Percentiles rank a stretch among this genome's conserved stretches.
Evolutionary conservation across 2,797 vertebrate genomes (phyloP).

Genomic region (Chelidonichthys spinosus): DNA sequence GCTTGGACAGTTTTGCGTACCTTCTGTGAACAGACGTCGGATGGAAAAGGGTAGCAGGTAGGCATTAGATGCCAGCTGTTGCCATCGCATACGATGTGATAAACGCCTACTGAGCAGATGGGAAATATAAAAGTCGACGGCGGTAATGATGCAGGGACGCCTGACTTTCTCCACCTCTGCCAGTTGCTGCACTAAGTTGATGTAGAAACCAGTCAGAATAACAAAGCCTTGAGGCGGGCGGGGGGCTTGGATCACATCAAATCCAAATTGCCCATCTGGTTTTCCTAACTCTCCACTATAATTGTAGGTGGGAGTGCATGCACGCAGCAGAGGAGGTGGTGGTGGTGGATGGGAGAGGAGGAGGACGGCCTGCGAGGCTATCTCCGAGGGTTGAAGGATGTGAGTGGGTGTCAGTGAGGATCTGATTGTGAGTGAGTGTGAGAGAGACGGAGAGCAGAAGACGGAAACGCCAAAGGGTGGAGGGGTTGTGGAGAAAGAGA

Average conservation of each 20-base stretch:
- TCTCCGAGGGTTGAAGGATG: slow-evolving; percentile 30
- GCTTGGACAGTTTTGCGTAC: slow-evolving; percentile 32
- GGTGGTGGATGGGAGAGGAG: neutral
- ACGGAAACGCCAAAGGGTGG: slow-evolving; percentile 2
- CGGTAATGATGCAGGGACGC: slow-evolving; percentile 41
- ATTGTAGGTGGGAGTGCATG: slow-evolving; percentile 60
- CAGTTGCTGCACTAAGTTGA: slow-evolving; percentile 52
- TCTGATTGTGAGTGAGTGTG: slow-evolving; percentile 51
- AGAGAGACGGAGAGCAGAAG: slow-evolving; percentile 46
- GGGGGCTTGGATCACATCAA: slow-evolving; percentile 42
- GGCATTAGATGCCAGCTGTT: slow-evolving; percentile 75
- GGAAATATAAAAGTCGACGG: slow-evolving; percentile 58
- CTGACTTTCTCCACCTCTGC: slow-evolving; percentile 46
- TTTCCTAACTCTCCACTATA: slow-evolving; percentile 62
- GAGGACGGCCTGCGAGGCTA: slow-evolving; percentile 43
- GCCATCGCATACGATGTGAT: slow-evolving; percentile 51
- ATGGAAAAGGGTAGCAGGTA: slow-evolving; percentile 51
- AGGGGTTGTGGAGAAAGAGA: slow-evolving; percentile 9
- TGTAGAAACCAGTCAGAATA: slow-evolving; percentile 72
- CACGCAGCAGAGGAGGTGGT: slow-evolving; percentile 18
- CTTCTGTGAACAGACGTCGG: slow-evolving; percentile 34
- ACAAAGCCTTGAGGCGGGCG: slow-evolving; percentile 47
- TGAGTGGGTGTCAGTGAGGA: slow-evolving; percentile 51
- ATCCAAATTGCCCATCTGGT: slow-evolving; percentile 77
- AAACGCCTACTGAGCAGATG: slow-evolving; percentile 54